These are phyloP conservation scores for Neotragus pygmaeus DNA, from an alignment of 2,113 vertebrate species.

Conservation along the genomic window DNA sequence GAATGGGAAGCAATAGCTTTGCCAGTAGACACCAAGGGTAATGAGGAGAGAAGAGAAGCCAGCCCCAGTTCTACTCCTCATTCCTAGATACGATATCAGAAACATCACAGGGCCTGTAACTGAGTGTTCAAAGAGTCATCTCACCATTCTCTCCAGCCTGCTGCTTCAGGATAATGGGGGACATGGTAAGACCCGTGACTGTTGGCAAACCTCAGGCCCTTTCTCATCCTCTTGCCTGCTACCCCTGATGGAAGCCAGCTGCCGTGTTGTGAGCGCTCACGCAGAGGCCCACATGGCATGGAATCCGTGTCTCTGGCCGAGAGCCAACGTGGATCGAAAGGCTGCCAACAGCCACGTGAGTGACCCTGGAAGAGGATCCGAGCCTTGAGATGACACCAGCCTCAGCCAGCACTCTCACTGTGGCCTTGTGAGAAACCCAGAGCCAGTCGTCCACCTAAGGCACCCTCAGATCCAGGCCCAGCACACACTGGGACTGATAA, in stretches of 20 bases:
- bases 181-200: background rate
- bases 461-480: background rate
- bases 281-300: background rate
- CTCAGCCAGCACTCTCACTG: background rate
- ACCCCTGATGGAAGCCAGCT: background rate
- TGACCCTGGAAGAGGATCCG: background rate
- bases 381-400: background rate
- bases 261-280: background rate
- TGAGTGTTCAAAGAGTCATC: background rate
- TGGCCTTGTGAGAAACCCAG: background rate
- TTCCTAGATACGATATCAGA: background rate
- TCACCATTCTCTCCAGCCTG: background rate
- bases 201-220: background rate
- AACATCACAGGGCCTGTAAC: background rate
- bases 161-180: background rate
- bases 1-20: background rate
- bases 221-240: background rate
- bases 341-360: background rate
- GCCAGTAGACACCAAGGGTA: background rate
- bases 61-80: background rate
- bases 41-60: background rate
- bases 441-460: background rate
- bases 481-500: background rate
- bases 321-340: background rate
- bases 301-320: background rate